A percentile compares a stretch with the other conserved stretches of the same genome.
phyloP scores from a whole-genome alignment of 2,888 invertebrate species.

The Athrips mouffetella region DNA sequence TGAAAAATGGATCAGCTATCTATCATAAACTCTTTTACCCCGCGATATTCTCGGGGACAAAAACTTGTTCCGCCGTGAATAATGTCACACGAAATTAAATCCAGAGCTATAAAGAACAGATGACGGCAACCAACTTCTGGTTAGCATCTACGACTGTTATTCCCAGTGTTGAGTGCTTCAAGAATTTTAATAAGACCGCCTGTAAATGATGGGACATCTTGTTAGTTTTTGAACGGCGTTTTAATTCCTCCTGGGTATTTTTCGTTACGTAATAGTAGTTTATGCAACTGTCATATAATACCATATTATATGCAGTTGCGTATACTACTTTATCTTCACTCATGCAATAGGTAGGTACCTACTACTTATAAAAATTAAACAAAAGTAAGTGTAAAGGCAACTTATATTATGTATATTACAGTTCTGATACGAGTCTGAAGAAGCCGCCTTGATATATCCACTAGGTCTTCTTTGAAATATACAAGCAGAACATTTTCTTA shows the following conservation, averaged over 20 bases:
- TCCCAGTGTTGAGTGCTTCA: constrained; percentile 10
- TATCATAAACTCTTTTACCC: constrained; percentile 63
- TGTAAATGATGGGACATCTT: not conserved
- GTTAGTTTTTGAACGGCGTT: not conserved
- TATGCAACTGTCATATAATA: too few species aligned
- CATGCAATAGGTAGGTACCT: too few species aligned
- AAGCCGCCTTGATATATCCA: too few species aligned
- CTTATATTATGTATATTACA: too few species aligned
- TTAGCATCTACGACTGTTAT: constrained; percentile 18
- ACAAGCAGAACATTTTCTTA: too few species aligned
- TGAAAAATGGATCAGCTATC: constrained; percentile 72
- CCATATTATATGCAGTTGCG: too few species aligned
- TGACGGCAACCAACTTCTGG: constrained; percentile 54
- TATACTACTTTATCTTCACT: too few species aligned
- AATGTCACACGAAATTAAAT: constrained; percentile 74
- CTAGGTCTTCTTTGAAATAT: too few species aligned
- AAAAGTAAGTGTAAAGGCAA: too few species aligned
- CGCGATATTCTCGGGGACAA: constrained; percentile 50
- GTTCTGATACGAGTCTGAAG: too few species aligned
- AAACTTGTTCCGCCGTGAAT: constrained; percentile 67
- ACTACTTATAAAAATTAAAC: too few species aligned
- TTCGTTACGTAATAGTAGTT: not conserved
- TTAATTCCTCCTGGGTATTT: too few species aligned
- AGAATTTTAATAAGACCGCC: constrained; percentile 15
- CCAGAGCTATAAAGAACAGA: constrained; percentile 68